These are phyloP conservation scores for Myanophis thanlyinensis DNA, from an alignment of 2,113 vertebrate genomes.

Conservation along the genomic window DNA sequence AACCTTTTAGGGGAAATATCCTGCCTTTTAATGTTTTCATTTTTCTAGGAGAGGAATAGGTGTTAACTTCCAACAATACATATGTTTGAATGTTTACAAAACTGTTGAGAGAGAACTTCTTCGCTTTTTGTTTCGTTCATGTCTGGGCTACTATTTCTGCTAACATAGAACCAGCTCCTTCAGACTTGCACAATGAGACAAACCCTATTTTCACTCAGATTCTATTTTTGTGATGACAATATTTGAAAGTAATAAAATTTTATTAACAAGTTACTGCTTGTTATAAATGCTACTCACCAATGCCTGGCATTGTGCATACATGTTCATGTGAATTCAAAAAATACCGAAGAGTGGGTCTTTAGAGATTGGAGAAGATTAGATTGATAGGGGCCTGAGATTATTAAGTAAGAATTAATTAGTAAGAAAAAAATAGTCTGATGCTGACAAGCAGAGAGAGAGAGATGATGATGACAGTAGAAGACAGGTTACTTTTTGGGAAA, in stretches of 20 bases:
- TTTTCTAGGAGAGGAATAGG: too few relatives aligned
- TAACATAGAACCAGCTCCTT: background rate
- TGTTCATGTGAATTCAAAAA: background rate
- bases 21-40: too few relatives aligned
- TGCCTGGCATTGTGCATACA: background rate
- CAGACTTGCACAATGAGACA: constrained; percentile 14
- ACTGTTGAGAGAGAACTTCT: constrained; percentile 18
- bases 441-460: background rate
- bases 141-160: background rate
- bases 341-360: background rate
- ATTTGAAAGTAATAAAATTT: constrained; percentile 6
- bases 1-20: too few relatives aligned
- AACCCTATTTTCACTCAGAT: constrained; percentile 29
- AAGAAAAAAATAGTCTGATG: background rate
- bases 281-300: background rate
- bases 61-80: too few relatives aligned
- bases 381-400: background rate
- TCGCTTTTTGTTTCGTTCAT: constrained; percentile 20
- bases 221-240: constrained; percentile 43
- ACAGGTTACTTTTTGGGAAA: background rate
- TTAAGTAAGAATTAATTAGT: too few relatives aligned
- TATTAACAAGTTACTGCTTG: background rate
- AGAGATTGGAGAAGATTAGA: background rate
- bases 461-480: background rate
- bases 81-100: constrained; percentile 39